Percentiles rank a stretch among this genome's conserved stretches.
Conservation (phyloP, 2,888 invertebrate genomes). For the Mycalesis mineus region DNA sequence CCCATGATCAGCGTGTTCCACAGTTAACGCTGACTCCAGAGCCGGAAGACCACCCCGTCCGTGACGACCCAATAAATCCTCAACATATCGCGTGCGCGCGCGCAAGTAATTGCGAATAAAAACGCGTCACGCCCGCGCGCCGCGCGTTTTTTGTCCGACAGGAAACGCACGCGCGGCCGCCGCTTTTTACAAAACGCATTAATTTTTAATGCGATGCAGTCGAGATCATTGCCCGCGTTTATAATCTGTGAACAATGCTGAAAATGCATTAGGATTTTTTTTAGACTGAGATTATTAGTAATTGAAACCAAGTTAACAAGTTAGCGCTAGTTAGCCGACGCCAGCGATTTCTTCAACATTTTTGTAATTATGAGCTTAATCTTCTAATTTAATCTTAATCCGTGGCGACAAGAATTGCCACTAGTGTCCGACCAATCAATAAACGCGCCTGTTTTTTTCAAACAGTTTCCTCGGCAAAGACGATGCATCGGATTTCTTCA, state of each 20-base stretch:
- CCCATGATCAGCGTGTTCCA: background rate
- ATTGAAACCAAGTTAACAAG: background rate
- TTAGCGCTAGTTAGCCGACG: too few relatives aligned
- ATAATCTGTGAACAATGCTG: conserved; percentile 23
- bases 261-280: background rate
- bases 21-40: conserved; percentile 1
- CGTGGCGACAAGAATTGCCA: too few relatives aligned
- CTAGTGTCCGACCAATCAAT: too few relatives aligned
- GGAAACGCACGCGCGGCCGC: conserved; percentile 47
- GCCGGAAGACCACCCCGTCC: conserved; percentile 28
- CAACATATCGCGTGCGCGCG: conserved; percentile 33
- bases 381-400: too few relatives aligned
- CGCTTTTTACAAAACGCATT: conserved; percentile 37
- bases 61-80: conserved; percentile 32
- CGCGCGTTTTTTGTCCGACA: conserved; percentile 39
- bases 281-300: background rate
- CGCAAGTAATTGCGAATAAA: conserved; percentile 40
- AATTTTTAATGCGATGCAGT: conserved; percentile 35
- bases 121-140: conserved; percentile 41
- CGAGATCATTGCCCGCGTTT: conserved; percentile 32
- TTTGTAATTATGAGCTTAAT: too few relatives aligned
- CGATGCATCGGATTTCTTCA: too few relatives aligned
- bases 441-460: too few relatives aligned
- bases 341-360: too few relatives aligned
- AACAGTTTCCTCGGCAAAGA: too few relatives aligned